Evolutionary conservation across 2,113 vertebrate species (phyloP).

Genomic region (Megalops atlanticus): DNA sequence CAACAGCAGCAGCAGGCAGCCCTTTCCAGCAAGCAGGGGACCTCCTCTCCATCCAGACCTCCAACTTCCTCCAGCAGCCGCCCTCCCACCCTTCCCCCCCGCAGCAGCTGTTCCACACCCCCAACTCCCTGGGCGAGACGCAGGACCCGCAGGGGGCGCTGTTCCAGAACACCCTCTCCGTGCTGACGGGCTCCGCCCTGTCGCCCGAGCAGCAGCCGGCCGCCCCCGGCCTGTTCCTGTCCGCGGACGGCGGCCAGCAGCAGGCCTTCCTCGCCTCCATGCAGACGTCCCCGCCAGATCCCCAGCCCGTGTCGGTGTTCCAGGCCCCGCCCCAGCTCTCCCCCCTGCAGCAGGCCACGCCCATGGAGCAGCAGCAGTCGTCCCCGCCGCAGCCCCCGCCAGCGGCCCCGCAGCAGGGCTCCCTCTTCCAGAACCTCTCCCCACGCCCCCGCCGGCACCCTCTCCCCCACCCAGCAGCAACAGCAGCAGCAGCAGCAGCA

Average conservation of each 20-base stretch:
- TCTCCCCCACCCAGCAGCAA: conserved; percentile 77
- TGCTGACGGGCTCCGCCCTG: conserved; percentile 79
- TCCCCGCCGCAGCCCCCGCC: conserved; percentile 80
- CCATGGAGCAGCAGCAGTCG: conserved; percentile 83
- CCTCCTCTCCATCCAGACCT: conserved; percentile 85
- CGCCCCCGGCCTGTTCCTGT: conserved; percentile 81
- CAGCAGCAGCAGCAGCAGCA: conserved; percentile 56
- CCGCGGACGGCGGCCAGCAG: conserved; percentile 61
- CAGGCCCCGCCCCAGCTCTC: conserved; percentile 70
- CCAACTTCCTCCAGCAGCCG: conserved; percentile 86
- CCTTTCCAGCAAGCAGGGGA: conserved; percentile 88
- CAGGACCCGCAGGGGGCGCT: conserved; percentile 69
- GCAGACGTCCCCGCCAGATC: conserved; percentile 64
- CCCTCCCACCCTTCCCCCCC: conserved; percentile 79
- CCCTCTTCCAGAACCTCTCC: conserved; percentile 74
- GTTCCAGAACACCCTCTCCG: conserved; percentile 85
- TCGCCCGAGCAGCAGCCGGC: conserved; percentile 78
- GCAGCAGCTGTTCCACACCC: conserved; percentile 77
- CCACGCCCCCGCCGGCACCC: conserved; percentile 63
- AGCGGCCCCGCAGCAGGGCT: conserved; percentile 70
- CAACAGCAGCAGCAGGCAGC: conserved; percentile 77
- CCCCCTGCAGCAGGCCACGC: conserved; percentile 80
- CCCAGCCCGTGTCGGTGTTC: conserved; percentile 66
- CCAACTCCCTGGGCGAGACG: conserved; percentile 71
- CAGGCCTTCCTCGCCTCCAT: conserved; percentile 83